Base-by-base conservation (phyloP, 2,888 invertebrate genomes). In the Thereva unica region DNA sequence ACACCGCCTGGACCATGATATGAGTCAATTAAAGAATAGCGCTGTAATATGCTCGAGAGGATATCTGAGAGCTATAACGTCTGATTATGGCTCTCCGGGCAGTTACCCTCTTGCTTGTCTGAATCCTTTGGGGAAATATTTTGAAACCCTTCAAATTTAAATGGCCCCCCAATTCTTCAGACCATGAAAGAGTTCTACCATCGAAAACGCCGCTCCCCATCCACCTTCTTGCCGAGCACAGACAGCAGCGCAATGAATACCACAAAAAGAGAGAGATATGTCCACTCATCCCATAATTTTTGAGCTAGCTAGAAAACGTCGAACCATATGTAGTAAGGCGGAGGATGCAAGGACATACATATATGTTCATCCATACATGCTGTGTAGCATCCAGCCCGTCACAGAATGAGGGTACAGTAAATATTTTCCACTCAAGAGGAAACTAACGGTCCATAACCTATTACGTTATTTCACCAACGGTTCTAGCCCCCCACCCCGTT, bases 391-490 rank as follows among this genome's bases (percentile, higher is more conserved):
- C 1, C 42, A n/a, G 7, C n/a, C 8, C 23, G 42, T 23, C n/a
- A 42, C 53, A 12, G 44, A 56, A n/a, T 35, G 9, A 56, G 44
- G 56, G 34, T 44, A 44, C n/a, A 23, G 42, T n/a, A 56, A 42
- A 56, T 56, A 42, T 56, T 56, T 56, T 56, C 56, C 44, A 44
- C 56, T 56, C 56, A 56, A 44, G 34, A 56, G 41, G 42, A 56
- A 56, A 6, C 56, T 42, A 56, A 56, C 42, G 34, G 34, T 56
- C 56, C 56, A 12, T 56, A 56, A 44, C 56, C 56, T 44, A 56
- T 56, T 56, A 56, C 41, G 40, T 40, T 6, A 40, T 54, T 54
- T 40, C 54, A 10, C 12, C 56, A 4, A 12, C 12, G 23, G 9
- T 10, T 44, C 47, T 5, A 3, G 10, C 3, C 5, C 10, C 5